These are phyloP conservation scores for Monodelphis domestica DNA, from an alignment of 2,797 vertebrate species.

Conservation along the genomic window DNA sequence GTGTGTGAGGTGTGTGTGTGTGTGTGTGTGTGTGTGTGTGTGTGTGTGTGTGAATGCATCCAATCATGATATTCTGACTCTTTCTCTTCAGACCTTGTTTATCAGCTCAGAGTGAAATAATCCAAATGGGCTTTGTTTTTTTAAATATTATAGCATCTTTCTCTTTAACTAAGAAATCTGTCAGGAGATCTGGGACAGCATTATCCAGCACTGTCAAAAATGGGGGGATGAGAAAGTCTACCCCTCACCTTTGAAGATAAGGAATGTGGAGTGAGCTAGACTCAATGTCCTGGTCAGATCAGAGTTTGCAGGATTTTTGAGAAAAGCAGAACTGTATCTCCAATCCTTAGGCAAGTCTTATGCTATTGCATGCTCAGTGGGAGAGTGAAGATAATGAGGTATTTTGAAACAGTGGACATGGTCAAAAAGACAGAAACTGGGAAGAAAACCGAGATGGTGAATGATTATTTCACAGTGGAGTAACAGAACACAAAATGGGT, in stretches of 20 bases:
- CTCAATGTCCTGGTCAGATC: slow-evolving; percentile 64
- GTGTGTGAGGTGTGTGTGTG: neutral
- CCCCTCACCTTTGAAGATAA: slow-evolving; percentile 48
- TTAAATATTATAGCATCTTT: slow-evolving; percentile 54
- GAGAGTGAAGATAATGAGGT: slow-evolving; percentile 77
- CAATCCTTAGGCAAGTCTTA: slow-evolving; percentile 72
- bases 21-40: neutral
- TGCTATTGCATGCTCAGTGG: slow-evolving; percentile 69
- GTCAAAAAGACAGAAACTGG: slow-evolving; percentile 74
- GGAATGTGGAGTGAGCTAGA: slow-evolving; percentile 56
- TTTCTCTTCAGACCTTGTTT: slow-evolving; percentile 59
- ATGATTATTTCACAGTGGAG: slow-evolving; percentile 76
- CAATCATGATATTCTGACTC: neutral
- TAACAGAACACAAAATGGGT: slow-evolving; percentile 74
- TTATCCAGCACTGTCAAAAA: slow-evolving; percentile 45
- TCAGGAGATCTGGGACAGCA: slow-evolving; percentile 60
- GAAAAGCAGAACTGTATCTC: slow-evolving; percentile 72
- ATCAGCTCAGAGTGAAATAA: slow-evolving; percentile 61
- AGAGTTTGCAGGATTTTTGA: slow-evolving; percentile 52
- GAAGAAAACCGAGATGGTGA: slow-evolving; percentile 65
- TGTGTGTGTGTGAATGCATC: neutral
- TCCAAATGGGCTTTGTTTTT: slow-evolving; percentile 65
- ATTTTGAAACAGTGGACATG: slow-evolving; percentile 73
- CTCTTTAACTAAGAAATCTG: slow-evolving; percentile 57
- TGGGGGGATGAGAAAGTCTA: slow-evolving; percentile 27